These are phyloP conservation scores for Melanotaenia trifasciata DNA, from an alignment of 2,797 vertebrate species.

Conservation along the genomic window DNA sequence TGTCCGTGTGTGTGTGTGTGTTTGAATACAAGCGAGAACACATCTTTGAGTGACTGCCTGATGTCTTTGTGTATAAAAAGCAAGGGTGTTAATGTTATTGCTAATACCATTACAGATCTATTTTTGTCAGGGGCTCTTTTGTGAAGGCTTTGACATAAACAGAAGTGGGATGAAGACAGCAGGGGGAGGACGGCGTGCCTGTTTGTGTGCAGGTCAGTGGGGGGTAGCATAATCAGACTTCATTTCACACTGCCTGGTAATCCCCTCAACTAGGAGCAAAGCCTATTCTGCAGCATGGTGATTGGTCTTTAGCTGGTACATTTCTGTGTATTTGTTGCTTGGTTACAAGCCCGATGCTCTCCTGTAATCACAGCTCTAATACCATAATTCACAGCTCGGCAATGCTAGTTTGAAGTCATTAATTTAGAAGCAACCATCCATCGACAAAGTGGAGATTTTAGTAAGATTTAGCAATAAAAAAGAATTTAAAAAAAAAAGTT, in stretches of 20 bases:
- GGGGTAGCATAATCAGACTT: constrained; percentile 69
- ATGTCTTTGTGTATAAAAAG: constrained; percentile 51
- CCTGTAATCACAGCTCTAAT: constrained; percentile 50
- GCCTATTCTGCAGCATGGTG: constrained; percentile 63
- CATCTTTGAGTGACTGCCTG: constrained; percentile 37
- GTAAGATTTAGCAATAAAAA: constrained; percentile 16
- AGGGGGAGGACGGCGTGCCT: constrained; percentile 9
- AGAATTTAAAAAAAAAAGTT: no score
- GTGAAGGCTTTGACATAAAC: constrained; percentile 41
- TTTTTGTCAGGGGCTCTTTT: constrained; percentile 50
- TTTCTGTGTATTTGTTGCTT: constrained; percentile 59
- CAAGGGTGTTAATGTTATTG: constrained; percentile 39
- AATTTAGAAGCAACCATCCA: constrained; percentile 8
- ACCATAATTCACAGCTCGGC: constrained; percentile 35
- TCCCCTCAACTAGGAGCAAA: constrained; percentile 63
- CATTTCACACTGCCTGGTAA: constrained; percentile 77
- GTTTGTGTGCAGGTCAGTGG: constrained; percentile 4
- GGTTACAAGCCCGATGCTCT: constrained; percentile 52
- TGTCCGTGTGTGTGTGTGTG: constrained; percentile 15
- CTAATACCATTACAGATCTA: constrained; percentile 56
- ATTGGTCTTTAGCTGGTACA: constrained; percentile 67
- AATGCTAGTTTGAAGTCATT: constrained; percentile 35
- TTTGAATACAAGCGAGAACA: constrained; percentile 20
- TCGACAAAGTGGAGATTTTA: neutral
- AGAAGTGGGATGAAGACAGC: constrained; percentile 1